These are phyloP conservation scores for Sitophilus oryzae DNA, from an alignment of 1,140 invertebrate species.

Conservation along the genomic window DNA sequence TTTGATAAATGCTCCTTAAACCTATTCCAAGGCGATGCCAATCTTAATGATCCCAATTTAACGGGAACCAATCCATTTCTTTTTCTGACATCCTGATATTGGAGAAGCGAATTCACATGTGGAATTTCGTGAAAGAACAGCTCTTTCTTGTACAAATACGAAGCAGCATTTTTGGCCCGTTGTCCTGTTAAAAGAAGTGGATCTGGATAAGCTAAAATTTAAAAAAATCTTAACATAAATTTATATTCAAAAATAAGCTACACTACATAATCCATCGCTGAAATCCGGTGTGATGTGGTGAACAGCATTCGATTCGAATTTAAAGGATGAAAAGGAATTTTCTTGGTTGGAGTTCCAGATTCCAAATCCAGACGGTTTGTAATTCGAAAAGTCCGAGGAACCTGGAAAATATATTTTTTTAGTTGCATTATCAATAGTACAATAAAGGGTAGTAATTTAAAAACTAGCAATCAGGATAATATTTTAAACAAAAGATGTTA, in stretches of 20 bases:
- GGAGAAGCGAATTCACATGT: slow-evolving; percentile 53
- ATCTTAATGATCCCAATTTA: slow-evolving; percentile 53
- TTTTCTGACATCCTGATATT: slow-evolving; percentile 53
- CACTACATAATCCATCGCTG: slow-evolving; percentile 31
- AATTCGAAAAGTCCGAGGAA: not conserved
- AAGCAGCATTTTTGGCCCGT: slow-evolving; percentile 30
- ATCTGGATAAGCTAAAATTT: slow-evolving; percentile 37
- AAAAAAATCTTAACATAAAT: slow-evolving; percentile 6
- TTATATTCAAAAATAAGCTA: not conserved
- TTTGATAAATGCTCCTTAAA: slow-evolving; percentile 10
- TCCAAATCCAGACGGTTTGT: not conserved
- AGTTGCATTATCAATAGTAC: too few species aligned
- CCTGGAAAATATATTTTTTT: not conserved
- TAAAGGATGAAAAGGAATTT: not conserved
- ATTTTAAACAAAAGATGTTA: too few species aligned
- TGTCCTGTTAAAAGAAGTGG: slow-evolving; percentile 34
- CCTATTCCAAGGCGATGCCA: slow-evolving; percentile 52
- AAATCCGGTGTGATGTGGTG: slow-evolving; percentile 32
- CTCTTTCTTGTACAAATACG: slow-evolving; percentile 39
- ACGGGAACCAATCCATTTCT: slow-evolving; percentile 52
- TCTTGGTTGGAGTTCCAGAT: not conserved
- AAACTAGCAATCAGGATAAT: too few species aligned
- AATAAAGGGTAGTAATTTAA: too few species aligned
- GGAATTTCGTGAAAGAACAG: slow-evolving; percentile 58
- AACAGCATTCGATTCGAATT: not conserved